A percentile compares a stretch with the other conserved stretches of the same genome.
Evolutionary conservation across 2,113 vertebrate genomes (phyloP).

Genomic region (Heterotis niloticus): DNA sequence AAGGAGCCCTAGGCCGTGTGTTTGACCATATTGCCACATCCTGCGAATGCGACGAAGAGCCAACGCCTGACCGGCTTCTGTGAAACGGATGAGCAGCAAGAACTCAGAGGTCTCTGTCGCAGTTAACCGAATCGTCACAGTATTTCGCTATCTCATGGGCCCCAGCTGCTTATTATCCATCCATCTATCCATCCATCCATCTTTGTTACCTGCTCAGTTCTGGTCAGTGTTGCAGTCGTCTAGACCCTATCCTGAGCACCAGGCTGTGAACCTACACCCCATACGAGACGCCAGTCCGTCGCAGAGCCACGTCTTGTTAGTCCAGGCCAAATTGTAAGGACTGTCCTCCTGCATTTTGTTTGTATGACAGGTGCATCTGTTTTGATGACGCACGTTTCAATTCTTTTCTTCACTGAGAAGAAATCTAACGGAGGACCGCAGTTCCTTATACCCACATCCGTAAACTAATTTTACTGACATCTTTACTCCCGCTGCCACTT

Average conservation of each 20-base stretch:
- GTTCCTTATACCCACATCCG: too few species aligned
- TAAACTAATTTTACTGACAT: background rate
- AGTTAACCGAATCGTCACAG: background rate
- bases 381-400: background rate
- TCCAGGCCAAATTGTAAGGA: background rate
- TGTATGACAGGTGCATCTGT: background rate
- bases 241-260: too few species aligned
- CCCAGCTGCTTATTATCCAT: background rate
- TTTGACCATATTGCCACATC: constrained; percentile 48
- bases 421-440: background rate
- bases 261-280: too few species aligned
- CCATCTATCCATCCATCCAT: too few species aligned
- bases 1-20: constrained; percentile 61
- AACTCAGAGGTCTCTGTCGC: background rate
- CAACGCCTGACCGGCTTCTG: background rate
- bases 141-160: background rate
- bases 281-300: too few species aligned
- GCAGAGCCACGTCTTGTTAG: too few species aligned
- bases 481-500: background rate
- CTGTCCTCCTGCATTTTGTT: background rate
- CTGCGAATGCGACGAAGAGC: background rate
- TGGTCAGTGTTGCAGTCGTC: too few species aligned
- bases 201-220: too few species aligned
- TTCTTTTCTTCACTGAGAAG: background rate
- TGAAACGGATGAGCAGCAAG: background rate